These are phyloP conservation scores for Galeruca laticollis DNA, from an alignment of 2,888 invertebrate species.

Conservation along the genomic window DNA sequence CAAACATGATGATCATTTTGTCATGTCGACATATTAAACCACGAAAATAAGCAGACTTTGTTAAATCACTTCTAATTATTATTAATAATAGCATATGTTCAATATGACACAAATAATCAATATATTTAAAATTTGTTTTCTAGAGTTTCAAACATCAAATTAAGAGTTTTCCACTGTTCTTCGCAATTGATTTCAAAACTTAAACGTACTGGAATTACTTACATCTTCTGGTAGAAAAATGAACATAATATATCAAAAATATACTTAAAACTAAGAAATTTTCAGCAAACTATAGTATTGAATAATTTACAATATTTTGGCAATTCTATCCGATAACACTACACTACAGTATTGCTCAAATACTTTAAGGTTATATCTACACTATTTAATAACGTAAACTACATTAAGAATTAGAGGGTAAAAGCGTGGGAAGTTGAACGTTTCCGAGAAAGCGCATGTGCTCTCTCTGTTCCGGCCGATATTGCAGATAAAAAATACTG, in stretches of 20 bases:
- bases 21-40: neutral
- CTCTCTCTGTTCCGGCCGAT: neutral
- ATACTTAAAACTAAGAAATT: slow-evolving; percentile 1
- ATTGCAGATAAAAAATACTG: neutral
- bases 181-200: neutral
- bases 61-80: neutral
- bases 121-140: no score
- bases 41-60: neutral
- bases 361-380: slow-evolving; percentile 25
- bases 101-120: no score
- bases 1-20: neutral
- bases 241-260: neutral
- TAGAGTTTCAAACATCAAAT: no score
- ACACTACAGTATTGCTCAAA: slow-evolving; percentile 9
- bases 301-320: slow-evolving; percentile 8
- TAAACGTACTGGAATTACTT: neutral
- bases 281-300: neutral
- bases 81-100: neutral
- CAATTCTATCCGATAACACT: slow-evolving; percentile 14
- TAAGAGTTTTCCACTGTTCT: no score
- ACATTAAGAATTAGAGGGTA: slow-evolving; percentile 13
- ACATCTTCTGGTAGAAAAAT: neutral
- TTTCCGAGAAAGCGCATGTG: slow-evolving; percentile 21
- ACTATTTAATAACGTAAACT: slow-evolving; percentile 24
- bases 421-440: neutral